Conservation (phyloP, 2,888 invertebrate genomes). For the Lasioglossum pauxillum region DNA sequence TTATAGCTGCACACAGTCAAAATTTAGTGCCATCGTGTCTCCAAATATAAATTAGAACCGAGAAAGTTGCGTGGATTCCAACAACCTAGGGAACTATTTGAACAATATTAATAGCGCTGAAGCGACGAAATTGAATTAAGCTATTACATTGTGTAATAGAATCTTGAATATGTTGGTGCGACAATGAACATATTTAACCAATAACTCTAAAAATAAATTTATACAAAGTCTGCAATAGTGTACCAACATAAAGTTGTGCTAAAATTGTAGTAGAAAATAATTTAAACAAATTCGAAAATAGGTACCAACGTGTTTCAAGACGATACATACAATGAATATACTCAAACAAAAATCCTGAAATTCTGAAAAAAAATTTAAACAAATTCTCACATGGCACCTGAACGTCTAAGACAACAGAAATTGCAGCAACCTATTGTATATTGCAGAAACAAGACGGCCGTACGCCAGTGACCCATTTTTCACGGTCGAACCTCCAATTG, state of each 20-base stretch:
- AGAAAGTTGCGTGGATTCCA: slow-evolving; percentile 31
- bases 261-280: too few species aligned
- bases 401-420: background rate
- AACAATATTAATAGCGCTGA: slow-evolving; percentile 19
- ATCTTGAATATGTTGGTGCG: slow-evolving; percentile 10
- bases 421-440: background rate
- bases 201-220: background rate
- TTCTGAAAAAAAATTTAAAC: background rate
- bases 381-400: background rate
- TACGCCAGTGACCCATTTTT: slow-evolving; percentile 10
- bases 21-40: slow-evolving; percentile 37
- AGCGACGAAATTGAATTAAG: slow-evolving; percentile 15
- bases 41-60: slow-evolving; percentile 48
- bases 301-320: background rate
- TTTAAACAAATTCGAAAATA: background rate
- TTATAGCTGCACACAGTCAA: slow-evolving; percentile 31
- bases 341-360: background rate
- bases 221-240: background rate
- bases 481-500: background rate
- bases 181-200: background rate
- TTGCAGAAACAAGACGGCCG: background rate
- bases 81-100: slow-evolving; percentile 38
- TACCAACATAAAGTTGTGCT: background rate
- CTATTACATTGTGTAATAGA: slow-evolving; percentile 5
- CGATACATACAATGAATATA: background rate